A percentile compares a stretch with the other conserved stretches of the same genome.
These are phyloP conservation scores for Euleptes europaea DNA, from an alignment of 2,113 vertebrate genomes.

Conservation along the genomic window DNA sequence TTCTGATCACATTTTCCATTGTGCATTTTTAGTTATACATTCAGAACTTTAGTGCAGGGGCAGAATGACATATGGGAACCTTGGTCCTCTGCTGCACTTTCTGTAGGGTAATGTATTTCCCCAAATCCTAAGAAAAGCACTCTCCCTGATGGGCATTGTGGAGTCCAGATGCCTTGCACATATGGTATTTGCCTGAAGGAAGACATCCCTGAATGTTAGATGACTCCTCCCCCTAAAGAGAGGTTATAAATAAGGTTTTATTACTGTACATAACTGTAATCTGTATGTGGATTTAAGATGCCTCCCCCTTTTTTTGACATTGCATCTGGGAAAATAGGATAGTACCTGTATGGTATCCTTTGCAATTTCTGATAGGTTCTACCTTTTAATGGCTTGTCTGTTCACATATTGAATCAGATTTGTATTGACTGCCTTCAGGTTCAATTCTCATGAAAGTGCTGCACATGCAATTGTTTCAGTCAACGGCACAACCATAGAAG, in stretches of 20 bases:
- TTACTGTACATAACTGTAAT: too few relatives aligned
- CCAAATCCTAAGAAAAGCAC: neutral
- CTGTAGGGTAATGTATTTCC: neutral
- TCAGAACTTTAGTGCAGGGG: neutral
- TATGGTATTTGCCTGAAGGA: too few relatives aligned
- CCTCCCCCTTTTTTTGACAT: too few relatives aligned
- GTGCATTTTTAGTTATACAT: neutral
- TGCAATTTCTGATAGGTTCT: neutral
- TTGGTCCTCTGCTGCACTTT: neutral
- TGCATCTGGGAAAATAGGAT: too few relatives aligned
- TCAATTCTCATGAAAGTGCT: slow-evolving; percentile 93
- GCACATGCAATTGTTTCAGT: slow-evolving; percentile 97
- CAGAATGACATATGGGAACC: neutral
- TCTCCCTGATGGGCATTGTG: neutral
- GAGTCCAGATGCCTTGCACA: neutral
- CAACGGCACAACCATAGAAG: slow-evolving; percentile 93
- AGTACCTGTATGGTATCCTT: neutral
- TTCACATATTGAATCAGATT: fast-evolving
- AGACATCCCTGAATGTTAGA: too few relatives aligned
- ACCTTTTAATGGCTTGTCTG: neutral
- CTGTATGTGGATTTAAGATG: too few relatives aligned
- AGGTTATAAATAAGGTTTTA: too few relatives aligned
- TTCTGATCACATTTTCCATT: neutral
- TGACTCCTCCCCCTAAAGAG: too few relatives aligned
- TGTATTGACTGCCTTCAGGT: slow-evolving; percentile 69